Percentiles rank a stretch among this genome's conserved stretches.
These are phyloP conservation scores for Leptinotarsa defecta DNA, from an alignment of 1,140 invertebrate species.

Conservation along the genomic window DNA sequence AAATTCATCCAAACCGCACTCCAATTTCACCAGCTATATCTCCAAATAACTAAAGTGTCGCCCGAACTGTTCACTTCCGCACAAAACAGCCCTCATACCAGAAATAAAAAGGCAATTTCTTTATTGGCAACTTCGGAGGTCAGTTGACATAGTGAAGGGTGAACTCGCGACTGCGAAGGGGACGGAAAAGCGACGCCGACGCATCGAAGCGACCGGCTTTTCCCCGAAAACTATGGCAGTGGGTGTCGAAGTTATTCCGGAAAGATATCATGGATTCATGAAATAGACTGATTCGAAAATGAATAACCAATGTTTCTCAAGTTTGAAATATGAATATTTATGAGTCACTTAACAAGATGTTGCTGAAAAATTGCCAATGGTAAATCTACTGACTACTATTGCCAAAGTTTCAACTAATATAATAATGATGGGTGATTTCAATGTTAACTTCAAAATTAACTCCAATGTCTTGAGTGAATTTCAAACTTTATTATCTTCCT, in stretches of 20 bases:
- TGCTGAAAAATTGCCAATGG: no score
- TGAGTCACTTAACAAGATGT: no score
- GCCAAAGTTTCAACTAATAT: no score
- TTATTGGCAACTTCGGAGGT: slow-evolving; percentile 8
- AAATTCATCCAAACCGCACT: not conserved
- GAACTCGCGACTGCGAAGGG: not conserved
- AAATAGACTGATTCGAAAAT: no score
- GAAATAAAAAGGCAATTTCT: slow-evolving; percentile 4
- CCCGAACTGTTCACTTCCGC: not conserved
- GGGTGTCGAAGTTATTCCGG: not conserved
- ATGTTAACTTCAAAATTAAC: no score
- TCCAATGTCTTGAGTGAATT: no score
- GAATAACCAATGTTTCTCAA: no score
- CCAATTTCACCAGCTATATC: not conserved
- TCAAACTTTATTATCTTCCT: no score
- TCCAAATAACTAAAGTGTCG: not conserved
- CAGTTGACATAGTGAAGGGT: slow-evolving; percentile 24
- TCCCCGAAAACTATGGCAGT: slow-evolving; percentile 20
- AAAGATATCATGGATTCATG: not conserved
- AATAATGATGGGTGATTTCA: no score
- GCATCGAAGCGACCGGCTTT: not conserved
- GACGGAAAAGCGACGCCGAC: slow-evolving; percentile 21
- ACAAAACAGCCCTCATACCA: not conserved
- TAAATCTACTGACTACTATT: no score
- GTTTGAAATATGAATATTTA: no score